Evolutionary conservation across 2,113 vertebrate species (phyloP).

Genomic region (Rutilus rutilus): DNA sequence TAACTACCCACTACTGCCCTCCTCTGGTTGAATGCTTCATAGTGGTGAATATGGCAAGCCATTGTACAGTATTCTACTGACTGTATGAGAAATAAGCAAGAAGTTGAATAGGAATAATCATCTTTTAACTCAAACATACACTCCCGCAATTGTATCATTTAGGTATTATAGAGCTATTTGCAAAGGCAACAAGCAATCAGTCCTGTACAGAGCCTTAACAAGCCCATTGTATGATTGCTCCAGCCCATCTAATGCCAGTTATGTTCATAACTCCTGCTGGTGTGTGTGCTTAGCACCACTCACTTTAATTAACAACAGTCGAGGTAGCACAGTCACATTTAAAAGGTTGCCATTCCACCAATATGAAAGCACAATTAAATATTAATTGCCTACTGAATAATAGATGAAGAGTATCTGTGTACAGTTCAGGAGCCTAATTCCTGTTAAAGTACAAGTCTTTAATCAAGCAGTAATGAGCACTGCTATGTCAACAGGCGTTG

Average conservation of each 20-base stretch:
- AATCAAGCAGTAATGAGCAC: conserved; percentile 56
- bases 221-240: conserved; percentile 23
- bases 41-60: conserved; percentile 3
- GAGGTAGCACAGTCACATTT: conserved; percentile 50
- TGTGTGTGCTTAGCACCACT: conserved; percentile 39
- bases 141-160: background rate
- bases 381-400: conserved; percentile 60
- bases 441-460: conserved; percentile 59
- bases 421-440: conserved; percentile 58
- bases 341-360: conserved; percentile 57
- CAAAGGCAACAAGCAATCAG: conserved; percentile 1
- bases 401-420: conserved; percentile 59
- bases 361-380: conserved; percentile 63
- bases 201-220: conserved; percentile 1
- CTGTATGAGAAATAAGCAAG: background rate
- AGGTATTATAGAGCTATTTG: conserved; percentile 20
- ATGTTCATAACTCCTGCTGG: conserved; percentile 45
- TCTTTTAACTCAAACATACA: conserved; percentile 14
- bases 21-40: conserved; percentile 64
- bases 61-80: background rate
- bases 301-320: conserved; percentile 57
- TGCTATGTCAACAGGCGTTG: conserved; percentile 52
- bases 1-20: conserved; percentile 71
- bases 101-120: background rate
- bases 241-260: conserved; percentile 3